Evolutionary conservation across 1,140 invertebrate genomes (phyloP).

Genomic region (Platorchestia sp.): DNA sequence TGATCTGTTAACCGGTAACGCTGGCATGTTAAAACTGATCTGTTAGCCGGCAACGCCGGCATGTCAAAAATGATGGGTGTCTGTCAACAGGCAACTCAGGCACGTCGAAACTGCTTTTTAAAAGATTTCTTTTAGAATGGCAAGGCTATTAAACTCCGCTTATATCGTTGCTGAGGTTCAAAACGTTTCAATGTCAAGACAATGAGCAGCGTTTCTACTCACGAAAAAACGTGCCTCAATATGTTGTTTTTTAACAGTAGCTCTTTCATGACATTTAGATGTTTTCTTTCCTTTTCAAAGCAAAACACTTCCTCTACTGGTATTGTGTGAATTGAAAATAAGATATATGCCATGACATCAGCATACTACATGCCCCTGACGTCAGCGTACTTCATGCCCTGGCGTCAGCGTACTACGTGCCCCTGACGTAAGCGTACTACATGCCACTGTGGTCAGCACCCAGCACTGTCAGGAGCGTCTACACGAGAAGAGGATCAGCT

Average conservation of each 20-base stretch:
- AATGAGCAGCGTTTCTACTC: neutral
- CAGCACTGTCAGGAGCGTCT: neutral
- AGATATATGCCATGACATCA: neutral
- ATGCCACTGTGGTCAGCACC: no score
- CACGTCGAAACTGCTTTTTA: neutral
- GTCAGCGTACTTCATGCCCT: neutral
- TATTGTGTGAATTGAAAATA: neutral
- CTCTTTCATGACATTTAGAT: neutral
- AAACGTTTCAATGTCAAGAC: neutral
- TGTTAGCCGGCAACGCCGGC: neutral
- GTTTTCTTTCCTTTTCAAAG: neutral
- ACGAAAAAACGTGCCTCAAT: neutral
- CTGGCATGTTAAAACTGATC: no score
- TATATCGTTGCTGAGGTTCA: neutral
- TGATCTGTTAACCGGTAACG: no score
- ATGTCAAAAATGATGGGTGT: no score
- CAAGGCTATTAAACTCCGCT: neutral
- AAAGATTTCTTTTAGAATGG: neutral
- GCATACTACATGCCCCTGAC: neutral
- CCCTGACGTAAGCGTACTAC: no score
- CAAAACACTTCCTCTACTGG: neutral
- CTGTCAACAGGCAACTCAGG: neutral
- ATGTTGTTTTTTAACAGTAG: neutral
- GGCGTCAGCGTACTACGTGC: neutral
- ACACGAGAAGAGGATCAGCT: neutral